These are phyloP conservation scores for Mycogona germanica DNA, from an alignment of 2,888 invertebrate species.

Conservation along the genomic window DNA sequence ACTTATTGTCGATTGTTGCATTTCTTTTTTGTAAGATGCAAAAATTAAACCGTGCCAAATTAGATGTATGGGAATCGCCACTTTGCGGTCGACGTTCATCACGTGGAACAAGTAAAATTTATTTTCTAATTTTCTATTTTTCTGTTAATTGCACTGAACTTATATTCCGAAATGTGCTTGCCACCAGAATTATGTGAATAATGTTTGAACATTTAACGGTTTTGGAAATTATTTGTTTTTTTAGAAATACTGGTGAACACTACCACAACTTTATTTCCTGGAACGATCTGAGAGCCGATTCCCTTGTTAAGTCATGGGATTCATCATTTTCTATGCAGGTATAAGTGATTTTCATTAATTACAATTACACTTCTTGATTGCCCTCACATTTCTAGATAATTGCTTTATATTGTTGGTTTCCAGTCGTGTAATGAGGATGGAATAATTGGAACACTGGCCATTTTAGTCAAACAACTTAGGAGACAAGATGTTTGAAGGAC, in stretches of 20 bases:
- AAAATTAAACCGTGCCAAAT: constrained; percentile 51
- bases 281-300: constrained; percentile 71
- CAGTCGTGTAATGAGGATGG: too few relatives aligned
- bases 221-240: not conserved
- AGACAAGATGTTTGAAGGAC: too few relatives aligned
- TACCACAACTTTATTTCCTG: constrained; percentile 81
- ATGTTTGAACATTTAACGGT: too few relatives aligned
- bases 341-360: too few relatives aligned
- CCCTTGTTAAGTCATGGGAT: constrained; percentile 63
- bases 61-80: constrained; percentile 66
- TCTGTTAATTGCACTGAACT: too few relatives aligned
- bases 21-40: constrained; percentile 47
- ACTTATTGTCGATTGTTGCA: not conserved
- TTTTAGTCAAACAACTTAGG: too few relatives aligned
- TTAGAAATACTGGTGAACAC: constrained; percentile 50
- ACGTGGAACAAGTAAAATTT: constrained; percentile 57
- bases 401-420: too few relatives aligned
- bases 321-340: constrained; percentile 56
- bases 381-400: not conserved
- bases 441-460: too few relatives aligned
- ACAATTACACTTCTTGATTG: not conserved
- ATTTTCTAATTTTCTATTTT: not conserved
- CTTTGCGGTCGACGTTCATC: constrained; percentile 67
- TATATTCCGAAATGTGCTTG: constrained; percentile 1
- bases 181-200: too few relatives aligned